Evolutionary conservation across 2,113 vertebrate genomes (phyloP), one percentile per base, ranked within the genome.

Genomic region (Periophthalmus modestus): DNA sequence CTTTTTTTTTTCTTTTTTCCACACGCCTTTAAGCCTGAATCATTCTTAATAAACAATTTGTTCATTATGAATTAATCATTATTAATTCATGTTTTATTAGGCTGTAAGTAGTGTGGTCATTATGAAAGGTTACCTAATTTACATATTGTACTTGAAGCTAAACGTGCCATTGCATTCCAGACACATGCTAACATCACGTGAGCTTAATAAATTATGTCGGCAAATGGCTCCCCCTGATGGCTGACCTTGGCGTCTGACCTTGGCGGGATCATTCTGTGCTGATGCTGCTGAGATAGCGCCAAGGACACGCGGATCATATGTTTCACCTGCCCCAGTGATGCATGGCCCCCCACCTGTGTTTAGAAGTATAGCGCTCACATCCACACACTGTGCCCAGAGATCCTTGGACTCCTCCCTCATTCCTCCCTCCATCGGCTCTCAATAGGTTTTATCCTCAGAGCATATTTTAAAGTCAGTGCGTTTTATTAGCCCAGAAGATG

Each of bases 231-330:
- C 58, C 72, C 14, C 74, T 81, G 86, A 90, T 81, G 87, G 74
- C 85, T 88, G 85, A 87, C 89, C 91, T 91, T 90, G 82, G 77
- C 85, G 76, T 77, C 69, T 85, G 87, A 88, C 89, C 91, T 91
- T 87, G 83, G 36, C 69, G 76, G 16, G 73, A 78, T 70, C 78
- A 82, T 87, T 90, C 83, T 83, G 71, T 79, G 81, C 88, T 85
- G 85, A 90, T 87, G 86, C 82, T 55, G 75, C 83, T 71, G 81
- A 89, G 88, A 90, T 92, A 91, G 88, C 89, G 85, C 88, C 88
- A 90, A 92, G 91, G 91, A 92, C 89, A 85, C 81, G 76, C 67
- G 73, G 87, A 88, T 92, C 82, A 90, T 89, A 14, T 78, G 67
- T 39, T 39, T 39, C 36, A 43, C 39, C 39, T 43, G 39, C 39